A percentile compares a stretch with the other conserved stretches of the same genome.
These are phyloP conservation scores for Chrysolina americana DNA, from an alignment of 2,888 invertebrate species.

Conservation along the genomic window DNA sequence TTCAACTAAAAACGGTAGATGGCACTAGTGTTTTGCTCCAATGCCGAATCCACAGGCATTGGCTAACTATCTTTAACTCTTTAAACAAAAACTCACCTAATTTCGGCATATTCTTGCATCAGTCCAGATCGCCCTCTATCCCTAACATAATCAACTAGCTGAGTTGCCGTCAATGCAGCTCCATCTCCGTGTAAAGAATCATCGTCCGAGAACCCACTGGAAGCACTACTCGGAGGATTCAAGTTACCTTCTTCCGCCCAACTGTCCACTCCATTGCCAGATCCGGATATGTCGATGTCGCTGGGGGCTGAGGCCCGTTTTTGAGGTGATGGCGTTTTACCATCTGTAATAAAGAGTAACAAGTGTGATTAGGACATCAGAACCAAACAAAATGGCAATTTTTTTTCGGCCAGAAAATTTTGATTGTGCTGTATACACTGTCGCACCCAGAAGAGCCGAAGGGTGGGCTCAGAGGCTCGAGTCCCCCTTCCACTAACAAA, in stretches of 20 bases:
- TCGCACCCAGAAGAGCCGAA: no score
- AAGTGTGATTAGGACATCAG: no score
- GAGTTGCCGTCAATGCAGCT: constrained; percentile 79
- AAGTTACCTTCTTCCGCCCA: constrained; percentile 72
- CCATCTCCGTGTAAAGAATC: constrained; percentile 84
- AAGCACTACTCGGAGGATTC: constrained; percentile 81
- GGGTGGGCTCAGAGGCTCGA: no score
- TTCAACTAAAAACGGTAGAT: no score
- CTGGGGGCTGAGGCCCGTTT: constrained; percentile 67
- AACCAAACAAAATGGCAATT: no score
- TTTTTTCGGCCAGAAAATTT: no score
- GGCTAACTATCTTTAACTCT: no score
- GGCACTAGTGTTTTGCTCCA: no score
- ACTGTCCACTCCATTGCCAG: constrained; percentile 68
- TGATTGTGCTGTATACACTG: no score
- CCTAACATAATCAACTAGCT: constrained; percentile 83
- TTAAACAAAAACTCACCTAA: constrained; percentile 74
- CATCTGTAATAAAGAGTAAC: constrained; percentile 44
- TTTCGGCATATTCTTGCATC: constrained; percentile 89
- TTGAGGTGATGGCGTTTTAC: constrained; percentile 67
- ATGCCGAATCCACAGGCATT: no score
- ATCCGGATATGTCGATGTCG: constrained; percentile 70
- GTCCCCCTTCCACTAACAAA: no score
- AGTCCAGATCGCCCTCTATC: constrained; percentile 85
- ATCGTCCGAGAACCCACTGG: constrained; percentile 91